Evolutionary conservation across 2,888 invertebrate genomes (phyloP), one percentile per base, ranked within the genome.

Genomic region (Lasiommata megera): DNA sequence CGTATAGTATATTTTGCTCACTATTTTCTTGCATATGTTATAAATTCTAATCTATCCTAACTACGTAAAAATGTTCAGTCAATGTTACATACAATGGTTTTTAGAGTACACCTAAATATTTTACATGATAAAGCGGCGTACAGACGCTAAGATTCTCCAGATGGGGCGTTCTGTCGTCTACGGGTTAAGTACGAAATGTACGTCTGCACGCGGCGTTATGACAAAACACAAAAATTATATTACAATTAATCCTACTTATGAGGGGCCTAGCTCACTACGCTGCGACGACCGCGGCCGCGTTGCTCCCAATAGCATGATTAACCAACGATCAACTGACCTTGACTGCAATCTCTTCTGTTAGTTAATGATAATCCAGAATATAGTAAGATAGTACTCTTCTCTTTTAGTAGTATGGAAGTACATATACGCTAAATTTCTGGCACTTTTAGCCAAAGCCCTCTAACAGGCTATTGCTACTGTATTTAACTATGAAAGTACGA

Each of bases 1-100:
- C 48, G 50, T 56, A 57, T 28, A 61, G 46, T 63, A 60, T 38
- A 43, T 60, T 56, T 53, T 55, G 47, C 47, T 54, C 38, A 55
- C 60, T 60, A 63, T 61, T 65, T 54, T 54, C 57, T 56, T 62
- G 62, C 58, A 55, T 62, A 53, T 48, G 43, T 71, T 69, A 69
- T 77, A 73, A 70, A 72, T 74, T 71, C 79, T 84, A 87, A 72
- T 79, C 80, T 86, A 87, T 60, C 77, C 80, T 87, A 87, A 60
- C 82, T 89, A 90, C 79, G 78, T 88, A 87, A 84, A 88, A 88
- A 87, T 86, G 84, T 87, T 88, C 89, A 90, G 89, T 90, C 89
- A 78, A 89, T 88, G 85, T 89, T 88, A 88, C 84, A 87, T 87
- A 87, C 85, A 86, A 84, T 87, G 88, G 83, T 87, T 82, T 88